phyloP scores from a whole-genome alignment of 2,113 vertebrate species.

The Atrichornis clamosus region DNA sequence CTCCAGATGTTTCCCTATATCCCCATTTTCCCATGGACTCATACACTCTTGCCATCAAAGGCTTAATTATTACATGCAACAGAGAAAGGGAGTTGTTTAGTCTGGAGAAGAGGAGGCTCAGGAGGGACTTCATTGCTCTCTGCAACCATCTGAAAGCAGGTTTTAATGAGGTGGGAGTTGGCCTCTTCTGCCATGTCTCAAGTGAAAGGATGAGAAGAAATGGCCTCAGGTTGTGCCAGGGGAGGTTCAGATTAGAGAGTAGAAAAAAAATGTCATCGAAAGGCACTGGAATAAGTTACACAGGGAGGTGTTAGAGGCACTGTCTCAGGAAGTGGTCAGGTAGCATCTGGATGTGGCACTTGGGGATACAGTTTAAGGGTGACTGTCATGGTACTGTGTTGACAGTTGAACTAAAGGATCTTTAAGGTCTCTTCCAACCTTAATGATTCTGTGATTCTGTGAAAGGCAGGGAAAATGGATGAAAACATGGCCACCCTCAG shows the following conservation, averaged over 20 bases:
- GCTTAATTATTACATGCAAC: not conserved
- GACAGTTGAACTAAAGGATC: not conserved
- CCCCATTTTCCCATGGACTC: not conserved
- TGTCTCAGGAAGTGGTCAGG: not conserved
- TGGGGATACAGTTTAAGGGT: not conserved
- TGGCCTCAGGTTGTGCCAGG: not conserved
- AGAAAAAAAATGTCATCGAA: not conserved
- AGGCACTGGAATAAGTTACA: not conserved
- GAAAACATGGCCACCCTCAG: not conserved
- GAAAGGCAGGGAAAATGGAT: not conserved
- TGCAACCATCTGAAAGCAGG: not conserved
- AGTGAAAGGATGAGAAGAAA: not conserved
- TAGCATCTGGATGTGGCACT: not conserved
- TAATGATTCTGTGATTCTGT: not conserved
- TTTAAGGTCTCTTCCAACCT: not conserved
- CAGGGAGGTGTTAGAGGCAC: not conserved
- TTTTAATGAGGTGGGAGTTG: not conserved
- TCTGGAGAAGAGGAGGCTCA: not conserved
- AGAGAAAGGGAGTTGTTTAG: not conserved
- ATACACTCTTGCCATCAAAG: not conserved
- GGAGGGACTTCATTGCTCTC: not conserved
- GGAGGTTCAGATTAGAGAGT: not conserved
- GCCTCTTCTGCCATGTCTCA: not conserved
- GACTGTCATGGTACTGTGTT: not conserved
- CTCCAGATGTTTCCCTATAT: not conserved